A percentile compares a stretch with the other conserved stretches of the same genome.
These are phyloP conservation scores for Squalus acanthias DNA, from an alignment of 2,797 vertebrate genomes.

Conservation along the genomic window DNA sequence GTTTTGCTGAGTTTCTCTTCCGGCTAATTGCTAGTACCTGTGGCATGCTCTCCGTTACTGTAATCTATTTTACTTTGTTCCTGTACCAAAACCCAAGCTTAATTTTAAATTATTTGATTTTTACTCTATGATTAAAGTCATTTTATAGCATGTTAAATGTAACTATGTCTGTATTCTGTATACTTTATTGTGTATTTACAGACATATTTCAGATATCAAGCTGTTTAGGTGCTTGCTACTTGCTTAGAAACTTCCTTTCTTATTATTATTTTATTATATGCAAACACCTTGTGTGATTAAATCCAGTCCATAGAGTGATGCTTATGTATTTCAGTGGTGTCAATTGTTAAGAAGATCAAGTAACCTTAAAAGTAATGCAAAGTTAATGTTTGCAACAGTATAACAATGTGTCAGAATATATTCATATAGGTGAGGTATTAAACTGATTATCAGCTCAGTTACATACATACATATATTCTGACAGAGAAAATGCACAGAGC, in stretches of 20 bases:
- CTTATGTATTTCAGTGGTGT: not conserved
- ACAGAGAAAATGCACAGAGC: not conserved
- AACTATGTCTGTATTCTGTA: not conserved
- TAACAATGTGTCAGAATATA: not conserved
- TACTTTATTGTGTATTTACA: not conserved
- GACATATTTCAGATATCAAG: not conserved
- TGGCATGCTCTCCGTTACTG: not conserved
- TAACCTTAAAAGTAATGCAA: not conserved
- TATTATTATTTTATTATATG: not conserved
- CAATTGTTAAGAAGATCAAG: not conserved
- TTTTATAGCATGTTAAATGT: not conserved
- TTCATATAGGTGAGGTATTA: not conserved
- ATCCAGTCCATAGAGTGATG: not conserved
- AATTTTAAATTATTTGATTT: not conserved
- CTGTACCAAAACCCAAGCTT: not conserved
- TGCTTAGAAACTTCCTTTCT: not conserved
- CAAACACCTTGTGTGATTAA: not conserved
- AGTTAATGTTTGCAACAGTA: not conserved
- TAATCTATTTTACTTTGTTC: not conserved
- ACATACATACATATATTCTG: not conserved
- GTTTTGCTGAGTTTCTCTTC: not conserved
- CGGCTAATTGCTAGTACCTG: not conserved
- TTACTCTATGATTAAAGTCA: not conserved
- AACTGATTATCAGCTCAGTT: not conserved
- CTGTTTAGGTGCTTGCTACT: not conserved